Base-by-base conservation (phyloP, 2,113 vertebrate species). In the Sitta europaea region DNA sequence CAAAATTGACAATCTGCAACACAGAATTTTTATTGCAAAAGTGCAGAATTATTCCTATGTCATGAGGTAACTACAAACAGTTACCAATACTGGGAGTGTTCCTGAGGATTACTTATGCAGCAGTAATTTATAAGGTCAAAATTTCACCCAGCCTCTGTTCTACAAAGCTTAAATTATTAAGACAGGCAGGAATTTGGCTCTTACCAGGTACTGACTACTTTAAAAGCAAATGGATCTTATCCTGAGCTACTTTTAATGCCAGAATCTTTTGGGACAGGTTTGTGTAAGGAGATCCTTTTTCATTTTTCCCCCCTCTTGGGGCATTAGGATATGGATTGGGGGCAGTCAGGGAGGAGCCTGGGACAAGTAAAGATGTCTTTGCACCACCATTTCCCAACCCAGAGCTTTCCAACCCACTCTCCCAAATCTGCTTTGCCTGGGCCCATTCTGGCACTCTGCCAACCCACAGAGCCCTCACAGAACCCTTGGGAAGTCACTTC, bases 101-200 rank as follows among this genome's bases (percentile, higher is more conserved):
- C 55, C 66, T 61, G 55, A 83, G 68, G 90, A 77, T 92, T 95
- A 88, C 90, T 95, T 94, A 92, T 17, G 5, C 61, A 93, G 87
- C 67, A 95, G 75, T 74, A 95, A 96, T 76, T 90, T 45, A 74
- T 76, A 74, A 93, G 74, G 86, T 78, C 94, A 94, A 75, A 86
- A 82, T 80, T 93, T 91, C 91, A 96, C 61, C 45, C 68, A 90
- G 51, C 51, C 88, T 91, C 81, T 94, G 55, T 92, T 92, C 90
- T 55, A 14, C 80, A 94, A 95, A 82, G 71, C 61, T 95, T 90
- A 76, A 96, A 96, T 96, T 95, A 96, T 93, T 93, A 94, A 90
- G 84, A 88, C 51, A 90, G 88, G 62, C 77, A 87, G 75, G n/a
- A 90, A 78, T 87, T 96, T 96, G 92, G 91, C 96, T 88, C 81